Evolutionary conservation across 2,888 invertebrate species (phyloP).

Genomic region (Campoplex capitator): DNA sequence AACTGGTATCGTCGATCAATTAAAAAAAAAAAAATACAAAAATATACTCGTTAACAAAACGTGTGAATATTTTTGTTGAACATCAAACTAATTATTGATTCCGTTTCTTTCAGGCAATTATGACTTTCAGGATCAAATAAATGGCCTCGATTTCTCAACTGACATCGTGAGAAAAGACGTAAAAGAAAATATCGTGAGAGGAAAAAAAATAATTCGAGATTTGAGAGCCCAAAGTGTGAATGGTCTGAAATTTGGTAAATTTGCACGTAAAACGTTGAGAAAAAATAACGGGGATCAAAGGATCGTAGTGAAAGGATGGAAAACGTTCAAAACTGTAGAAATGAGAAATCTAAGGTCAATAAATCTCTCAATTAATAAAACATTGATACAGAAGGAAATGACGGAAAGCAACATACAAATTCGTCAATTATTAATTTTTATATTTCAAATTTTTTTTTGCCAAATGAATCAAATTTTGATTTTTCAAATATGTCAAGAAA

Average conservation of each 20-base stretch:
- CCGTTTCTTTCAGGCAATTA: constrained; percentile 79
- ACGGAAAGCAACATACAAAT: constrained; percentile 6
- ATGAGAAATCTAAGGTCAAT: constrained; percentile 82
- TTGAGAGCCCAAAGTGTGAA: constrained; percentile 84
- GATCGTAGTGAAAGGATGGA: constrained; percentile 84
- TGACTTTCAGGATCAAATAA: constrained; percentile 82
- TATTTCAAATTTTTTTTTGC: too few relatives aligned
- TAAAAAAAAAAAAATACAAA: neutral
- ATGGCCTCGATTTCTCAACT: constrained; percentile 85
- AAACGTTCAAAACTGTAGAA: constrained; percentile 83
- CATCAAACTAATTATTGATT: neutral
- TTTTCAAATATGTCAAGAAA: neutral
- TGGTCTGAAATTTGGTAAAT: constrained; percentile 85
- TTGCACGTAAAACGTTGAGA: constrained; percentile 84
- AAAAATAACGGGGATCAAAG: constrained; percentile 77
- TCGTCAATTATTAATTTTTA: neutral
- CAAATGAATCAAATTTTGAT: constrained; percentile 53
- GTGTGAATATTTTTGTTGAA: neutral
- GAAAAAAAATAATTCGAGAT: constrained; percentile 83
- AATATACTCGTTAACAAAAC: neutral
- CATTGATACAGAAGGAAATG: constrained; percentile 40
- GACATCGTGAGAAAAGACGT: constrained; percentile 85
- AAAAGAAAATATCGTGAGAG: constrained; percentile 83
- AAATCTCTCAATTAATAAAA: constrained; percentile 67
- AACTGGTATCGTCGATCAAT: constrained; percentile 68